These are phyloP conservation scores for Galerucella pusilla DNA, from an alignment of 2,888 invertebrate species.

Conservation along the genomic window DNA sequence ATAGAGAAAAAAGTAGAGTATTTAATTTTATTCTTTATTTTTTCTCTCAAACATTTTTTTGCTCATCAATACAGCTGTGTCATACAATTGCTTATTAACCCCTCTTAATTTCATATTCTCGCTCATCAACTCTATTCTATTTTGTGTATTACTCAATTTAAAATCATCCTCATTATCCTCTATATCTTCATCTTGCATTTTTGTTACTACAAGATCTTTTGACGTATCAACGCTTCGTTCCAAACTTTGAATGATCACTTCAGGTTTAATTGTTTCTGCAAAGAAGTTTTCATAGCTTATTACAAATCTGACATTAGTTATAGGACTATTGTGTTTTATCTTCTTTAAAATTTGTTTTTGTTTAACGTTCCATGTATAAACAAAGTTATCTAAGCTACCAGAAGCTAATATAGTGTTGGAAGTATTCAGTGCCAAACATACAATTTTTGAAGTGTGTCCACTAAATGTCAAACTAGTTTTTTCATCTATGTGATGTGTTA, in stretches of 20 bases:
- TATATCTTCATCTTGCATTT: constrained; percentile 64
- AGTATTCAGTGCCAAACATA: constrained; percentile 77
- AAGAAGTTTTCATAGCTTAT: constrained; percentile 72
- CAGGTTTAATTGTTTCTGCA: constrained; percentile 70
- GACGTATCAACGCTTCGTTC: constrained; percentile 73
- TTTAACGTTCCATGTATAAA: constrained; percentile 84
- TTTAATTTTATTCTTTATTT: background rate
- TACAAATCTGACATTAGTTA: constrained; percentile 78
- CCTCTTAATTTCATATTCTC: constrained; percentile 69
- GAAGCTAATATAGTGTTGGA: constrained; percentile 80
- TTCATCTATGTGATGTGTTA: constrained; percentile 74
- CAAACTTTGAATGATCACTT: constrained; percentile 70
- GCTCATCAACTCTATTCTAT: constrained; percentile 58
- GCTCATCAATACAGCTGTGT: constrained; percentile 52
- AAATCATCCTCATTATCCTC: constrained; percentile 54
- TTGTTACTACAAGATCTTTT: constrained; percentile 65
- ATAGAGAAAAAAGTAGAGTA: background rate
- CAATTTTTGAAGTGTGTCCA: constrained; percentile 78
- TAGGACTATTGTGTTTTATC: constrained; percentile 77
- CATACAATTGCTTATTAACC: constrained; percentile 72
- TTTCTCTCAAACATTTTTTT: constrained; percentile 36
- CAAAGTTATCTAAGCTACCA: constrained; percentile 78
- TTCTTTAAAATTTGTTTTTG: constrained; percentile 80
- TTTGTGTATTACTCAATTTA: constrained; percentile 40
- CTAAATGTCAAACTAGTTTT: constrained; percentile 65